These are phyloP conservation scores for Acronicta alni DNA, from an alignment of 2,888 invertebrate genomes.

Conservation along the genomic window DNA sequence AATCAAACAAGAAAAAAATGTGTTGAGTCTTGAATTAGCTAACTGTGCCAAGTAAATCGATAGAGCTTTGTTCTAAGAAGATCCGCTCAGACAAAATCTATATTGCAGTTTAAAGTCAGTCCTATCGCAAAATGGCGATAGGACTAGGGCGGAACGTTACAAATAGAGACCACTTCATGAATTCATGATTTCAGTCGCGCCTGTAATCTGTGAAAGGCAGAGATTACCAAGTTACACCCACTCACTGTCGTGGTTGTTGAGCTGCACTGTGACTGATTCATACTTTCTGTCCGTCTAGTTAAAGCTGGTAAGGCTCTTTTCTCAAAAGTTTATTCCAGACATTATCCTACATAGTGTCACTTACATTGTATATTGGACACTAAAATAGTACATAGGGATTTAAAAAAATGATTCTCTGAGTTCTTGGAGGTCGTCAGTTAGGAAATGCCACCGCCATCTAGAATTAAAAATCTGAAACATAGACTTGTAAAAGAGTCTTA, in stretches of 20 bases:
- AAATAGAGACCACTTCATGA: constrained; percentile 6
- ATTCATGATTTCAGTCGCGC: constrained; percentile 4
- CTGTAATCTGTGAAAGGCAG: constrained; percentile 17
- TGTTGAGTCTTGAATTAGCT: constrained; percentile 1
- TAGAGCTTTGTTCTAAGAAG: constrained; percentile 18
- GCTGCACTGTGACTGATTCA: too few species aligned
- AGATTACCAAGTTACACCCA: constrained; percentile 20
- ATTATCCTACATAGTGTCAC: too few species aligned
- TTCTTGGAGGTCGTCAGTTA: too few species aligned
- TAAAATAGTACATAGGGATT: too few species aligned
- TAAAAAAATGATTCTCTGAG: too few species aligned
- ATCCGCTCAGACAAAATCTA: constrained; percentile 16
- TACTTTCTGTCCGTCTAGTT: too few species aligned
- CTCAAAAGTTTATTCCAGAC: too few species aligned
- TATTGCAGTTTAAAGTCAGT: constrained; percentile 28
- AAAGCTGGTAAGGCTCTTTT: too few species aligned
- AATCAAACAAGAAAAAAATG: constrained; percentile 21
- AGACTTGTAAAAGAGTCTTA: too few species aligned
- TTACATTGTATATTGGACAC: too few species aligned
- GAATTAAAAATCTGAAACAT: too few species aligned
- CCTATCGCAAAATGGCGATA: constrained; percentile 4
- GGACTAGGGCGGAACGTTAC: neutral
- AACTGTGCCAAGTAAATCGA: constrained; percentile 30
- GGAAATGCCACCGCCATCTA: too few species aligned
- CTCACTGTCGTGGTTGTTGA: neutral